Conservation (phyloP, 1,140 invertebrate species). For the Drosophila sechellia region DNA sequence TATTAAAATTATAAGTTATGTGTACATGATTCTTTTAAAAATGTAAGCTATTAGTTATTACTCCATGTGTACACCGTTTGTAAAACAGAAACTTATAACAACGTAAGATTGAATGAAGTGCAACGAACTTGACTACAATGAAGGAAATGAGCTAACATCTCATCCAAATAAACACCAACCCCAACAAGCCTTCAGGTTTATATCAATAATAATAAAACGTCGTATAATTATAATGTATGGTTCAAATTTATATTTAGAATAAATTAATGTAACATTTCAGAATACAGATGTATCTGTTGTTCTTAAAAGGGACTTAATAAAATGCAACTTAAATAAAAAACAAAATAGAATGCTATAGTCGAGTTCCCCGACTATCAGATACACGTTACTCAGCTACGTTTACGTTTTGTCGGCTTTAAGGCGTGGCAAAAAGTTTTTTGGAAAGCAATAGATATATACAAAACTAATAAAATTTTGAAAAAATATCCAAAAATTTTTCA, state of each 20-base stretch:
- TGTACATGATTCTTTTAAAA: too few species aligned
- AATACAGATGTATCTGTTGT: slow-evolving; percentile 29
- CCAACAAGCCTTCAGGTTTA: slow-evolving; percentile 48
- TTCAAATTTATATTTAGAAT: slow-evolving; percentile 65
- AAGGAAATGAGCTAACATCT: slow-evolving; percentile 33
- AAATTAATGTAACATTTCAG: slow-evolving; percentile 47
- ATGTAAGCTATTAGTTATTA: too few species aligned
- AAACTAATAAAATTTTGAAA: too few species aligned
- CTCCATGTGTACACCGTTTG: neutral
- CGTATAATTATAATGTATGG: slow-evolving; percentile 48
- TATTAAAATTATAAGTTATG: too few species aligned
- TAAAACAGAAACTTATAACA: slow-evolving; percentile 3
- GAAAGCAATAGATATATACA: too few species aligned
- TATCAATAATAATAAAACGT: slow-evolving; percentile 19
- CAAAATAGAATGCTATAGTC: too few species aligned
- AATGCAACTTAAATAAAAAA: slow-evolving; percentile 9
- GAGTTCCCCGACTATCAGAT: too few species aligned
- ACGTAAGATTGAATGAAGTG: slow-evolving; percentile 43
- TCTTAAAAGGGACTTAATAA: slow-evolving; percentile 58
- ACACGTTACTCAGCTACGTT: too few species aligned
- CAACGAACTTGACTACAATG: slow-evolving; percentile 56
- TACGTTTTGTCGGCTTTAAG: too few species aligned
- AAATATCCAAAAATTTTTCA: too few species aligned
- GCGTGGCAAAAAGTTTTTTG: too few species aligned
- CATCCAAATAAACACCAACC: slow-evolving; percentile 37